Percentiles rank a stretch among this genome's conserved stretches.
phyloP scores from a whole-genome alignment of 2,797 vertebrate genomes.

The Hoplostethus mediterraneus region DNA sequence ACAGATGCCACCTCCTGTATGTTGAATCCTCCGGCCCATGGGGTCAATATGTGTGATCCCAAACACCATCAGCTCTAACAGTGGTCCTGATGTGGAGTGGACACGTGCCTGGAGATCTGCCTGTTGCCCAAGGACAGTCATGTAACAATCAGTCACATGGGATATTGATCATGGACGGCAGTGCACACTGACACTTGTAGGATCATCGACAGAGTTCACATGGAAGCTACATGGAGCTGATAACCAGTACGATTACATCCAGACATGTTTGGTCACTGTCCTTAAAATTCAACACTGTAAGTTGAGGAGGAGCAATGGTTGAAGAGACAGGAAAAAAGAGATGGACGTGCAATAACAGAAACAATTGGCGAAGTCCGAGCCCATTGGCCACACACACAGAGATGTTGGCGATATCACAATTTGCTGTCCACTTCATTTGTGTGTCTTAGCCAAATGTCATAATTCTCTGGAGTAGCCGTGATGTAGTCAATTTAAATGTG shows the following conservation, averaged over 20 bases:
- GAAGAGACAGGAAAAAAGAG: background rate
- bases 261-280: conserved; percentile 12
- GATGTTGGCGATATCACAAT: too few species aligned
- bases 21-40: background rate
- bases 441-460: too few species aligned
- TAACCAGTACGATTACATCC: conserved; percentile 22
- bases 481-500: too few species aligned
- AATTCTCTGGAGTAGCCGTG: too few species aligned
- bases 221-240: background rate
- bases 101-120: conserved; percentile 52
- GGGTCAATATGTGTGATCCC: background rate
- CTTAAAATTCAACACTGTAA: background rate
- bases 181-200: conserved; percentile 26
- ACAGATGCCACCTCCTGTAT: background rate
- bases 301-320: background rate
- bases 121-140: conserved; percentile 58
- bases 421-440: too few species aligned
- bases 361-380: too few species aligned
- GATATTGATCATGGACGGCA: conserved; percentile 62
- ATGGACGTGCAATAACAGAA: background rate
- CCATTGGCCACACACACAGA: too few species aligned
- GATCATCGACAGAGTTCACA: conserved; percentile 55
- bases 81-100: background rate
- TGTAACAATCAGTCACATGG: conserved; percentile 66
- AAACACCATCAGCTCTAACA: background rate